These are phyloP conservation scores for Lordiphosa collinella DNA, from an alignment of 1,140 invertebrate species.

Conservation along the genomic window DNA sequence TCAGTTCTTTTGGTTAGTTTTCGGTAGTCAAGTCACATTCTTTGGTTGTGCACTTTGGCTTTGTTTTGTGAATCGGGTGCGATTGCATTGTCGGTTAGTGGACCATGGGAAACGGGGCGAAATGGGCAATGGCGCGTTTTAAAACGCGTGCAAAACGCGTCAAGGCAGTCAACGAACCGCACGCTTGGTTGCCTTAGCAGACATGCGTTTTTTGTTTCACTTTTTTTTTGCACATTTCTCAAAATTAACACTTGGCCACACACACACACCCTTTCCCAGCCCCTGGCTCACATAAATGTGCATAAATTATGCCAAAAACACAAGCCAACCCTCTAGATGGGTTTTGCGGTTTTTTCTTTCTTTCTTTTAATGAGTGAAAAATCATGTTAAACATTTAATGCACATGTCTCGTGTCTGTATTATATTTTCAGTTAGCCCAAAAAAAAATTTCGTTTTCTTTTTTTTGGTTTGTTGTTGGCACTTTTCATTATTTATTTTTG, in stretches of 20 bases:
- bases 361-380: constrained; percentile 68
- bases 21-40: constrained; percentile 58
- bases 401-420: constrained; percentile 44
- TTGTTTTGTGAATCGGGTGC: constrained; percentile 21
- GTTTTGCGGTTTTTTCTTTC: constrained; percentile 34
- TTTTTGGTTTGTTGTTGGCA: constrained; percentile 8
- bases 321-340: constrained; percentile 36
- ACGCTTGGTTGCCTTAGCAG: constrained; percentile 29
- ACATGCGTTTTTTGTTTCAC: constrained; percentile 7
- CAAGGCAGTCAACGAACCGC: constrained; percentile 31
- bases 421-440: constrained; percentile 13
- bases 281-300: constrained; percentile 34
- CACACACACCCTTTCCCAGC: constrained; percentile 20
- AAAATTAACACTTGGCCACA: constrained; percentile 67
- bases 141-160: constrained; percentile 38
- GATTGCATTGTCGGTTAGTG: constrained; percentile 62
- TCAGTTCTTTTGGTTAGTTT: constrained; percentile 30
- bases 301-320: constrained; percentile 77
- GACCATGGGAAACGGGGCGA: constrained; percentile 66
- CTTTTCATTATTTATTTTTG: constrained; percentile 47
- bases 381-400: constrained; percentile 73
- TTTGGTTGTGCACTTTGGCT: constrained; percentile 65
- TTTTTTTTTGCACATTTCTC: constrained; percentile 26
- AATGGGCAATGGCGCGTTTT: constrained; percentile 16
- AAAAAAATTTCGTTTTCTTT: constrained; percentile 14